phyloP scores from a whole-genome alignment of 2,888 invertebrate genomes.

The Lasioglossum malachurum region DNA sequence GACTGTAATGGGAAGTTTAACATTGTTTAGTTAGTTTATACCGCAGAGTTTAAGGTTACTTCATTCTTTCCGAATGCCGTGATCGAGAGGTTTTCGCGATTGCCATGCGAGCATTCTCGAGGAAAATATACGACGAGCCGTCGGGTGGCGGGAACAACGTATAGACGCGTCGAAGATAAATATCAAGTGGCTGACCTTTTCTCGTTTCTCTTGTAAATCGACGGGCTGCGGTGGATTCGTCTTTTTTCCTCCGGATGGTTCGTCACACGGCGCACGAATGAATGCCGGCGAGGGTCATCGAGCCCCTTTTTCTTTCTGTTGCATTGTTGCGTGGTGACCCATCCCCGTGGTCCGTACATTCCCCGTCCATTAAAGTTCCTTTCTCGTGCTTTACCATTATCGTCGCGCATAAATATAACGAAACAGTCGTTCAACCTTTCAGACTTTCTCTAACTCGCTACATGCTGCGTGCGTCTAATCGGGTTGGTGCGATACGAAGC shows the following conservation, averaged over 20 bases:
- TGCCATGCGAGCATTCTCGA: background rate
- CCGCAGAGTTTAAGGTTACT: background rate
- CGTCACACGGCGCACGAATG: constrained; percentile 44
- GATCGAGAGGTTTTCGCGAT: constrained; percentile 17
- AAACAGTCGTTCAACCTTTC: constrained; percentile 31
- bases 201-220: constrained; percentile 59
- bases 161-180: constrained; percentile 54
- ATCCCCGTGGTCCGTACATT: constrained; percentile 53
- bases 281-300: constrained; percentile 55
- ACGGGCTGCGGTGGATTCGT: constrained; percentile 21
- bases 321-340: constrained; percentile 69
- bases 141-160: constrained; percentile 1
- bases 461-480: background rate
- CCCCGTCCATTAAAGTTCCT: constrained; percentile 44
- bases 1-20: background rate
- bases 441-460: background rate
- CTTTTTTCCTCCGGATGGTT: constrained; percentile 32
- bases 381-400: constrained; percentile 46
- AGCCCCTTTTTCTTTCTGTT: constrained; percentile 47
- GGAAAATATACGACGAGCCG: background rate
- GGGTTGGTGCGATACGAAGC: background rate
- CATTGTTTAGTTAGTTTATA: no score
- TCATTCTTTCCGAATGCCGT: background rate
- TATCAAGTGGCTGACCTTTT: constrained; percentile 34
- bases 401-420: constrained; percentile 46